Evolutionary conservation across 2,888 invertebrate genomes (phyloP), one percentile per base, ranked within the genome.

Genomic region (Napeogenes sylphis): DNA sequence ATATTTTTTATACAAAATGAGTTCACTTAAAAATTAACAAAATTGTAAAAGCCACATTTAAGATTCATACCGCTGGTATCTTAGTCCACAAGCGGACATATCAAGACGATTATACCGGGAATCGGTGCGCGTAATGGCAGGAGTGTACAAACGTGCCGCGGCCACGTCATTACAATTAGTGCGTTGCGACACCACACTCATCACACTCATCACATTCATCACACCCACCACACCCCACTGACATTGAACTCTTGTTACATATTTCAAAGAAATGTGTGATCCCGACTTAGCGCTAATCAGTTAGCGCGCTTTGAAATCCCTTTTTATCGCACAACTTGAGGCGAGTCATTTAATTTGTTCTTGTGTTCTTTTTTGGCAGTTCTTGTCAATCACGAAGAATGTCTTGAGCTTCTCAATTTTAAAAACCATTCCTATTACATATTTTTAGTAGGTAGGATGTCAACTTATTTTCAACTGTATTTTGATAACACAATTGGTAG

Each of bases 211-310:
- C 77, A 70, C 72, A 71, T 73, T 74, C 79, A 21, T 21, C 21
- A 21, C 85, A 85, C 47, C 86, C 85, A 87, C 79, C 77, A 70
- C 72, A 71, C 73, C 74, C 79, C 85, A 85, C 87, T 89, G 89
- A 90, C 89, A 89, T 87, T 90, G 87, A 89, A 84, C 86, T 79
- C 80, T 81, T 78, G 83, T 82, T 83, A 84, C 86, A 83, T 82
- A 85, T 84, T 89, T 88, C 88, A 87, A 79, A 80, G 88, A 89
- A 88, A 79, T 79, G 83, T 80, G 81, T 80, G 63, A 67, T 65
- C 61, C 56, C 59, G 63, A 61, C n/a, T 63, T 65, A 60, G 61
- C 67, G 61, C 65, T 63, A 59, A 65, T 65, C 65, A 63, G 58
- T 67, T 65, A 61, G 51, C 57, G 59, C 59, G 30, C 51, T 51